Base-by-base conservation (phyloP, 2,888 invertebrate species). In the Tenodera sinensis region DNA sequence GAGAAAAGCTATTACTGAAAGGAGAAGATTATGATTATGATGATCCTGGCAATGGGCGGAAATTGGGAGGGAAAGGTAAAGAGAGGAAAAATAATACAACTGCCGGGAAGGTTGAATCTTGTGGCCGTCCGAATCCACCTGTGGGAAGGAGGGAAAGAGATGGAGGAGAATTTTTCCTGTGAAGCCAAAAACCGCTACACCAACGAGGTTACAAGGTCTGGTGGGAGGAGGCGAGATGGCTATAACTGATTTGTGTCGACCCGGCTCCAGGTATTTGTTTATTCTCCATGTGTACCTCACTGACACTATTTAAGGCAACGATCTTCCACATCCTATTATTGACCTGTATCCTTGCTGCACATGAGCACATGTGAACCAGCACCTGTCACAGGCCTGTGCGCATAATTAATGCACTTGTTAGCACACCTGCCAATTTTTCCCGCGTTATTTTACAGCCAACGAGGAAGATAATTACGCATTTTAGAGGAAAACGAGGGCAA, bases 251-350 rank as follows among this genome's bases (percentile, higher is more conserved):
- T 71, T 71, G 54, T 71, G 20, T 71, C 54, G 54, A 71, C 54
- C 54, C 1, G 54, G 20, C 20, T 71, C 54, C 25, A 20, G 54
- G 54, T 71, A 71, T 71, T 71, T 71, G 54, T 71, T 71, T 71
- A 71, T 71, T 20, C 25, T 20, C 25, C 20, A 71, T 71, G 54
- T 25, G 20, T 71, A 71, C 20, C 54, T 71, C 25, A 71, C 28
- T 84, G 84, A 28, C 47, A 28, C 54, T 87, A 87, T 83, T 87
- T 82, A 30, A 87, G 82, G 82, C 87, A 87, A 87, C 87, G 83
- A 87, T 82, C 87, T 83, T 34, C 87, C 87, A 82, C 87, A 34
- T 34, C 83, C 82, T 34, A 87, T 87, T 87, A 87, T 83, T 87
- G 87, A 83, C 87, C 82, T 83, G 87, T 82, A 87, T 27, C 34